A percentile compares a stretch with the other conserved stretches of the same genome.
Evolutionary conservation across 2,113 vertebrate genomes (phyloP).

Genomic region (Notechis scutatus): DNA sequence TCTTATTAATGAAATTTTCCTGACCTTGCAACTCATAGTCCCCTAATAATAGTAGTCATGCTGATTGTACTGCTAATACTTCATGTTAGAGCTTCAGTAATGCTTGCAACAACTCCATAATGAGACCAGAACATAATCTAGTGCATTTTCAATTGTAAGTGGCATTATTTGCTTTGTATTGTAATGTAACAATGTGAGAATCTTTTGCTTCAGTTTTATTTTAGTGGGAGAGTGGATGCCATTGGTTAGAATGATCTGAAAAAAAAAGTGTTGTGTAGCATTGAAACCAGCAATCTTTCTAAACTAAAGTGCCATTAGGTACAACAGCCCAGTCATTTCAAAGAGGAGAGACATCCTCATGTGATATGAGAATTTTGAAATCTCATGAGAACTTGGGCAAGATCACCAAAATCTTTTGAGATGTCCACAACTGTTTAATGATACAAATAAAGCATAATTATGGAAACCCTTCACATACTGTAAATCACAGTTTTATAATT

Average conservation of each 20-base stretch:
- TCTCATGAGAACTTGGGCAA: neutral
- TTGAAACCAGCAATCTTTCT: neutral
- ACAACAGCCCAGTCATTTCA: neutral
- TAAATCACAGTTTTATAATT: neutral
- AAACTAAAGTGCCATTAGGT: neutral
- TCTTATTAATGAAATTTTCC: neutral
- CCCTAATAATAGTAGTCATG: neutral
- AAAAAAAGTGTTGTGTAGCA: neutral
- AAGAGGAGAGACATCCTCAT: neutral
- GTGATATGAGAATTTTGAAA: neutral
- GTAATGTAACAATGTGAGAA: neutral
- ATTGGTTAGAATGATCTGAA: neutral
- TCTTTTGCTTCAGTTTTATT: neutral
- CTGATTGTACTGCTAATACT: neutral
- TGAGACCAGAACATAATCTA: neutral
- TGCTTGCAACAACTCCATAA: neutral
- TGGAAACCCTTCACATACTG: neutral
- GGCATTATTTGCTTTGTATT: neutral
- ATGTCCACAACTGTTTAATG: neutral
- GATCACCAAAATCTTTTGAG: neutral
- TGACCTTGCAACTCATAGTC: neutral
- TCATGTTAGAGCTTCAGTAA: neutral
- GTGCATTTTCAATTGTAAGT: neutral
- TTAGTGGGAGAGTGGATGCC: neutral
- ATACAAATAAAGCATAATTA: neutral